phyloP scores from a whole-genome alignment of 2,888 invertebrate genomes.

The Andrena bicolor region DNA sequence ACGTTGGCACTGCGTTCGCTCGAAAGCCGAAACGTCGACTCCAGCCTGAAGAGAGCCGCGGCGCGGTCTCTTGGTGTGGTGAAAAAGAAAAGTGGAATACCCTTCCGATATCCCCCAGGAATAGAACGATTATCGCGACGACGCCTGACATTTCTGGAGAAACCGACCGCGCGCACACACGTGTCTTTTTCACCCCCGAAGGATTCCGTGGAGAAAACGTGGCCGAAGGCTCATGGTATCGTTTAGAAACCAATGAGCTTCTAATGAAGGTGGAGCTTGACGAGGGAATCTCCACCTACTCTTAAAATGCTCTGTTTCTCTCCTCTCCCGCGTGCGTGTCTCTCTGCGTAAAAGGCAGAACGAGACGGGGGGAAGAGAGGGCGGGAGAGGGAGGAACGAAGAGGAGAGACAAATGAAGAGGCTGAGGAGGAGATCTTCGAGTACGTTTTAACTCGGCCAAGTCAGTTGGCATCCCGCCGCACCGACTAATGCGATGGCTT shows the following conservation, averaged over 20 bases:
- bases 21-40: background rate
- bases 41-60: too few relatives aligned
- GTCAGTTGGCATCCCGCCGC: constrained; percentile 84
- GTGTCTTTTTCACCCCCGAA: constrained; percentile 28
- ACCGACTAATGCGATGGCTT: constrained; percentile 70
- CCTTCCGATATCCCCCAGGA: background rate
- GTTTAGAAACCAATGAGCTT: constrained; percentile 81
- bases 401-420: constrained; percentile 61
- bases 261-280: constrained; percentile 84
- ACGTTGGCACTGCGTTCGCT: background rate
- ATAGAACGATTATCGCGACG: background rate
- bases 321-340: constrained; percentile 60
- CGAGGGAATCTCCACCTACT: constrained; percentile 84
- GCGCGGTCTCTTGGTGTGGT: too few relatives aligned
- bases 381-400: constrained; percentile 38
- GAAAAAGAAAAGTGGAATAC: background rate
- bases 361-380: constrained; percentile 12
- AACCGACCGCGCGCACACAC: constrained; percentile 36
- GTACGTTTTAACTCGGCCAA: constrained; percentile 82
- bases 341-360: constrained; percentile 40
- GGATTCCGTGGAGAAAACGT: constrained; percentile 24
- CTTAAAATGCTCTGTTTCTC: constrained; percentile 83
- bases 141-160: background rate
- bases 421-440: constrained; percentile 74
- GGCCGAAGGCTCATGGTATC: constrained; percentile 31